Percentiles rank a stretch among this genome's conserved stretches.
Evolutionary conservation across 2,888 invertebrate genomes (phyloP).

Genomic region (Leucophenga montana): DNA sequence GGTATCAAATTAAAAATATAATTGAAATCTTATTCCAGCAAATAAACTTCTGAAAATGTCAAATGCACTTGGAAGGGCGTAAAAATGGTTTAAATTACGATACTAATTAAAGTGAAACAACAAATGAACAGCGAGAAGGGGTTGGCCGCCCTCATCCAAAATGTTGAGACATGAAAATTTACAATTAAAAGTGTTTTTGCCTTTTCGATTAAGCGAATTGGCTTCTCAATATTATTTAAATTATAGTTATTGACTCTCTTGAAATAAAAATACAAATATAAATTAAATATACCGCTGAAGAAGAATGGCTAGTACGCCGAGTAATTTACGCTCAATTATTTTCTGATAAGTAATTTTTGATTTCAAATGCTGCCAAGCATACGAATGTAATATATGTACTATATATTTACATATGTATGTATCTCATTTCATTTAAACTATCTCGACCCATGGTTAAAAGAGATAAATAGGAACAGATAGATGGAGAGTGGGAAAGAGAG

Average conservation of each 20-base stretch:
- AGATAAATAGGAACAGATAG: background rate
- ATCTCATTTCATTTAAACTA: background rate
- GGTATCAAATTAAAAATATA: conserved; percentile 43
- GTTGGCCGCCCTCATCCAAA: background rate
- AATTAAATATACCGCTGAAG: background rate
- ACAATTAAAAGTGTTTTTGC: background rate
- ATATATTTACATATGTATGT: background rate
- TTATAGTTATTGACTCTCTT: too few species aligned
- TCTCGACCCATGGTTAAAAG: background rate
- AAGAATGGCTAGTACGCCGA: too few species aligned
- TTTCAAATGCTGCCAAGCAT: too few species aligned
- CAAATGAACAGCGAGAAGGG: background rate
- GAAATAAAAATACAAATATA: conserved; percentile 8
- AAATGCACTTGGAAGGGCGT: conserved; percentile 45
- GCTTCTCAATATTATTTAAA: too few species aligned
- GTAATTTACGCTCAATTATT: conserved; percentile 26
- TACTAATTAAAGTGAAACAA: conserved; percentile 43
- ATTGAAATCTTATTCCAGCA: conserved; percentile 46
- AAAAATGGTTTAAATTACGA: conserved; percentile 47
- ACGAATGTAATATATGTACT: background rate
- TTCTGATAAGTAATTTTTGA: too few species aligned
- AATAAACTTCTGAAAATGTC: conserved; percentile 45
- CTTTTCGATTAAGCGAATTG: too few species aligned
- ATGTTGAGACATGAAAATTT: background rate
- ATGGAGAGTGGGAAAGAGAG: conserved; percentile 17